A percentile compares a stretch with the other conserved stretches of the same genome.
phyloP scores from a whole-genome alignment of 2,797 vertebrate genomes.

The Pterois miles region DNA sequence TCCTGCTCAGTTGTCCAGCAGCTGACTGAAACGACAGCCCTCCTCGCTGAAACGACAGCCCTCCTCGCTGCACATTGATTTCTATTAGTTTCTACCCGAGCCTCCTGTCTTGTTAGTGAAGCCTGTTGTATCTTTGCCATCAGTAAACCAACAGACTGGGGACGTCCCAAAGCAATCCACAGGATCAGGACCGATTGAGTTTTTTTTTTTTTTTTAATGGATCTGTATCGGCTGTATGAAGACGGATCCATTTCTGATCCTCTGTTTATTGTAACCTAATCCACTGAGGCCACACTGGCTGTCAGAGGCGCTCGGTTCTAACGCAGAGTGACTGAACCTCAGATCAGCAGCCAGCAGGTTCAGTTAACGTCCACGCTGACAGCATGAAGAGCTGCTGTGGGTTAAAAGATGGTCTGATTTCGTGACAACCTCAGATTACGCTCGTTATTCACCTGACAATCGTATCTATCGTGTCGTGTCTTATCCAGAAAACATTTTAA shows the following conservation, averaged over 20 bases:
- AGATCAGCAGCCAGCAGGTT: not conserved
- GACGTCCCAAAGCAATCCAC: constrained; percentile 42
- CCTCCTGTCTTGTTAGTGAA: constrained; percentile 34
- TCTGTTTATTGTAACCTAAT: constrained; percentile 44
- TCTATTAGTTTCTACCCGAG: not conserved
- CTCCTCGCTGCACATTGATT: constrained; percentile 22
- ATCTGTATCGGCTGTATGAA: constrained; percentile 14
- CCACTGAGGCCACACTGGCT: constrained; percentile 8
- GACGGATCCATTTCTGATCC: constrained; percentile 47
- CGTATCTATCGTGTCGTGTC: too few species aligned
- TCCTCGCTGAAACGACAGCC: not conserved
- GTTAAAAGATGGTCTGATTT: not conserved
- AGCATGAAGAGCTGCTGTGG: not conserved
- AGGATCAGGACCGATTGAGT: constrained; percentile 8
- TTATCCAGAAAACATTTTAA: too few species aligned
- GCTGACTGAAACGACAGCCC: not conserved
- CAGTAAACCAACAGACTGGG: constrained; percentile 17
- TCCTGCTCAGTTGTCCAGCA: not conserved
- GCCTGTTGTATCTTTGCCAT: constrained; percentile 17
- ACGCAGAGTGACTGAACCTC: not conserved
- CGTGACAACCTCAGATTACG: not conserved
- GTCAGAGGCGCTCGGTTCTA: not conserved
- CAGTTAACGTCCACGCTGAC: not conserved
- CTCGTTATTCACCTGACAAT: too few species aligned
- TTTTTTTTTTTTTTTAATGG: not conserved